phyloP scores from a whole-genome alignment of 2,113 vertebrate species.

The Neomonachus schauinslandi region DNA sequence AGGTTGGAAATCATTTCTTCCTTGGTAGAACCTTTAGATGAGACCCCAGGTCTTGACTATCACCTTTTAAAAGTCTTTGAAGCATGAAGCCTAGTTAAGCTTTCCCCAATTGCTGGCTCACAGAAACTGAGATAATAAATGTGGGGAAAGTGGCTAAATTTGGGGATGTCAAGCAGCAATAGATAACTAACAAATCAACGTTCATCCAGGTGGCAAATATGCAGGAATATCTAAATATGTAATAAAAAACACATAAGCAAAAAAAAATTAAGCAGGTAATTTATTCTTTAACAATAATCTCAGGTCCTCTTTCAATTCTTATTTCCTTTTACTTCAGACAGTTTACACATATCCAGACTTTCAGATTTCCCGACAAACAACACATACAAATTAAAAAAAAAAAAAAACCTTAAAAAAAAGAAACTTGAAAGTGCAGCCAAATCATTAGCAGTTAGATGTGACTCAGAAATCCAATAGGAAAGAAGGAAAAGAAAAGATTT shows the following conservation, averaged over 20 bases:
- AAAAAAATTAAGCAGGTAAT: not conserved
- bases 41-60: not conserved
- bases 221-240: not conserved
- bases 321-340: not conserved
- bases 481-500: not conserved
- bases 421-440: not conserved
- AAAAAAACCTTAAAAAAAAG: not conserved
- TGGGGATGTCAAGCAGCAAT: not conserved
- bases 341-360: not conserved
- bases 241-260: not conserved
- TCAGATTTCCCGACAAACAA: not conserved
- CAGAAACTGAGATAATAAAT: not conserved
- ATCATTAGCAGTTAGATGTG: not conserved
- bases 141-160: not conserved
- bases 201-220: not conserved
- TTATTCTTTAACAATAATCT: not conserved
- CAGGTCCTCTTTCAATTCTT: not conserved
- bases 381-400: not conserved
- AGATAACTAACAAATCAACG: not conserved
- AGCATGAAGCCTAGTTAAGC: not conserved
- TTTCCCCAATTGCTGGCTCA: not conserved
- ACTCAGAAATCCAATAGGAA: not conserved
- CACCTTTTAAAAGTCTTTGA: not conserved
- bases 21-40: not conserved
- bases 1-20: not conserved